These are phyloP conservation scores for Drosophila bifasciata DNA, from an alignment of 1,140 invertebrate species.

Conservation along the genomic window DNA sequence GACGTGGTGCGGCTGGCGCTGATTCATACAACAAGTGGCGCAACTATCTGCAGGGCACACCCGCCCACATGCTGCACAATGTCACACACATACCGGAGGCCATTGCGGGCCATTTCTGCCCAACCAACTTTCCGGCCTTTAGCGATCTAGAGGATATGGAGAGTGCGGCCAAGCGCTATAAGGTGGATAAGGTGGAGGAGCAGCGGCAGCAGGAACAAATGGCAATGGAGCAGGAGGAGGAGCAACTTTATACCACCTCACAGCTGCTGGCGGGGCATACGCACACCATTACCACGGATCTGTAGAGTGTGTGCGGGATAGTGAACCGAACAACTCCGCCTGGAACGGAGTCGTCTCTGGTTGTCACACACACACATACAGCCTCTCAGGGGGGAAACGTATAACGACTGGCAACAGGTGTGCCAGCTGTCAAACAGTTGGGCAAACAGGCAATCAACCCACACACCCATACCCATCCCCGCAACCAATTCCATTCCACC, in stretches of 20 bases:
- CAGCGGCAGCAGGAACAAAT: not conserved
- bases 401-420: conserved; percentile 60
- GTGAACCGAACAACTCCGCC: conserved; percentile 45
- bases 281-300: conserved; percentile 68
- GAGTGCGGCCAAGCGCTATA: conserved; percentile 74
- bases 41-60: conserved; percentile 69
- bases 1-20: conserved; percentile 26
- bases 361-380: not conserved
- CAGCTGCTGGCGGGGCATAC: conserved; percentile 55
- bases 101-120: conserved; percentile 76
- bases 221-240: not conserved
- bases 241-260: conserved; percentile 11
- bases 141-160: conserved; percentile 74
- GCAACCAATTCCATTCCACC: too few species aligned
- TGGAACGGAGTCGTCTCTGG: conserved; percentile 41
- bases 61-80: conserved; percentile 72
- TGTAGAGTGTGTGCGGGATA: conserved; percentile 27
- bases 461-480: not conserved
- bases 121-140: conserved; percentile 67
- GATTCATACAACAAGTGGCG: conserved; percentile 75
- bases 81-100: conserved; percentile 78
- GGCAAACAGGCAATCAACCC: conserved; percentile 15
- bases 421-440: conserved; percentile 58
- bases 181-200: conserved; percentile 47
- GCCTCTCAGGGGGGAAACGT: not conserved